A percentile compares a stretch with the other conserved stretches of the same genome.
phyloP scores from a whole-genome alignment of 2,797 vertebrate genomes.

The Parauchenoglanis punctatus region DNA sequence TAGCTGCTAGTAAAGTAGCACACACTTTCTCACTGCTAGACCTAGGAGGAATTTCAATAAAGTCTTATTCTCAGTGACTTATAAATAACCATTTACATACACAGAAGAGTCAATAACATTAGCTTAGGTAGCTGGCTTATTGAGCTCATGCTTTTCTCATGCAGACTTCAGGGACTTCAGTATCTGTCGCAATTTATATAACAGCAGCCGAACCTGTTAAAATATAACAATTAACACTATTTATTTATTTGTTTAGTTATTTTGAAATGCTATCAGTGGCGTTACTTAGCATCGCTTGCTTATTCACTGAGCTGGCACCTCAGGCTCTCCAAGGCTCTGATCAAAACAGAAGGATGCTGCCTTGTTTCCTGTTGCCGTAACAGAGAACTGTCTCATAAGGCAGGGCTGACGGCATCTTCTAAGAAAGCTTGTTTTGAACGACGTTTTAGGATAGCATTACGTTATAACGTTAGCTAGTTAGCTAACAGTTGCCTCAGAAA shows the following conservation, averaged over 20 bases:
- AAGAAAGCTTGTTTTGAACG: no score
- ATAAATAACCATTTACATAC: background rate
- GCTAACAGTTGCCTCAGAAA: no score
- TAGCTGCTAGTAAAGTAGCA: background rate
- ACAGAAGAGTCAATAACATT: background rate
- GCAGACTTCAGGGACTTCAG: background rate
- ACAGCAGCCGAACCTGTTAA: background rate
- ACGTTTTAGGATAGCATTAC: no score
- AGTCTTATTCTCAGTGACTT: background rate
- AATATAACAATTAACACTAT: background rate
- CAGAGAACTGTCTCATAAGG: no score
- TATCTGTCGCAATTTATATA: background rate
- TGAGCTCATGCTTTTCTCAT: background rate
- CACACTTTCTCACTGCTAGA: background rate
- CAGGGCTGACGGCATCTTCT: no score
- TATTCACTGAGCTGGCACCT: background rate
- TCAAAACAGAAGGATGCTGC: no score
- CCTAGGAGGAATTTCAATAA: background rate
- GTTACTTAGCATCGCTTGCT: background rate
- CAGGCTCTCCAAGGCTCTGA: background rate
- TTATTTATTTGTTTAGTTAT: background rate
- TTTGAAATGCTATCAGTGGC: background rate
- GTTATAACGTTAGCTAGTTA: no score
- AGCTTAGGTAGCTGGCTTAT: background rate
- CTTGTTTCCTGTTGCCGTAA: no score